Evolutionary conservation across 2,888 invertebrate genomes (phyloP), one percentile per base, ranked within the genome.

Genomic region (Zygogramma bicolorata): DNA sequence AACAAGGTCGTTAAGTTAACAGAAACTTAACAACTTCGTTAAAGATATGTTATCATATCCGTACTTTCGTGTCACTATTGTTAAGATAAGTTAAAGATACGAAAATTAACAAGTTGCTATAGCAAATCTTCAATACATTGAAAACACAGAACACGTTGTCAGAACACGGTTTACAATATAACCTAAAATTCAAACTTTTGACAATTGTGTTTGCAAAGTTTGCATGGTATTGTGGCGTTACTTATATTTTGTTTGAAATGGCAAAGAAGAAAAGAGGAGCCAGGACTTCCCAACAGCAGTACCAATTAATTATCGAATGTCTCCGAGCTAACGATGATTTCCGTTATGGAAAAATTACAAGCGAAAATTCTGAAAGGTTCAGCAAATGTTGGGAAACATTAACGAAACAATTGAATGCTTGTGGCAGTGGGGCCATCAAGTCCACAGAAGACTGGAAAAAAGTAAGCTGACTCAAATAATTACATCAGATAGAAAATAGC

Each of bases 391-490:
- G 22, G 53, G 53, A 53, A 25, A 53, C 53, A 53, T 53, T 53
- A 22, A 25, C 10, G 1, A 53, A 53, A 53, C 3, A 3, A 25
- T 53, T 25, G 5, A 53, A 58, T 58, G 13, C 27, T 25, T 58
- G 58, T 58, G 29, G 29, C 2, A 58, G 58, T 27, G 29, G 27
- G 7, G 58, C 58, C 6, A 29, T 58, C 27, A 58, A 58, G 27
- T 29, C 58, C 10, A 58, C 58, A 58, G 58, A 58, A 25, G 58
- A 58, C n/a, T 27, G 58, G 27, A 58, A 58, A 27, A 58, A 58
- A 58, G 25, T 10, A 29, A 6, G 7, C 29, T 27, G n/a, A n/a
- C n/a, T 27, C 1, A 58, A 27, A 27, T 27, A 29, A 3, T 25
- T 2, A 29, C 27, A 29, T n/a, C n/a, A n/a, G n/a, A n/a, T n/a